Evolutionary conservation across 1,140 invertebrate genomes (phyloP), one percentile per base, ranked within the genome.

Genomic region (Proales similis): DNA sequence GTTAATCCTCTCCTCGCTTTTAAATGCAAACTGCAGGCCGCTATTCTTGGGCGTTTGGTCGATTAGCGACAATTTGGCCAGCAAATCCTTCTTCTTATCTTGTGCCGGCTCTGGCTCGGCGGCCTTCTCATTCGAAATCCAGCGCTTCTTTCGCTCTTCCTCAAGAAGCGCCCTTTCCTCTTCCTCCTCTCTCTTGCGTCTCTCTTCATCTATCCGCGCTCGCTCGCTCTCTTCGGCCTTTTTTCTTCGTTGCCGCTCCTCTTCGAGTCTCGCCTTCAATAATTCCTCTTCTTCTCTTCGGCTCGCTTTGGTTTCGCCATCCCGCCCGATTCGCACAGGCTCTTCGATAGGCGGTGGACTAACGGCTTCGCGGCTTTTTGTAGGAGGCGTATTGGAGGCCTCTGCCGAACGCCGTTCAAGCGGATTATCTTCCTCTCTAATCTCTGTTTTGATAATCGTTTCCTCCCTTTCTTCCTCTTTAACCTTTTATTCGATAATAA

Each of bases 101-200:
- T 57, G 17, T 6, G n/a, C n/a, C n/a, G n/a, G n/a, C n/a, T n/a
- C n/a, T n/a, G 39, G 26, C 12, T 57, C 36, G 2, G 24, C 3
- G 20, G 39, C 32, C 12, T 57, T 39, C 14, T 42, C 51, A 4
- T 57, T 42, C 6, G 45, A 19, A 22, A 57, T 42, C 51, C 51
- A 57, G 14, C 51, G 20, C 26, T 57, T 57, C 32, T 57, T 57
- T 3, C 51, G 51, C n/a, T 57, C 51, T 12, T 57, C 51, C 7
- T 57, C 51, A 26, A 42, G 36, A 4, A 57, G 22, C 1, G 1
- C 17, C 45, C 0, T 12, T 17, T 42, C 51, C 19, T 57, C 51
- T 4, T 22, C 20, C 32, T 57, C 33, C 4, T 7, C 30, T 42
- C 32, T 57, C 11, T 24, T 24, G 39, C 29, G 39, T 39, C 29